These are phyloP conservation scores for Lordiphosa stackelbergi DNA, from an alignment of 1,140 invertebrate species.

Conservation along the genomic window DNA sequence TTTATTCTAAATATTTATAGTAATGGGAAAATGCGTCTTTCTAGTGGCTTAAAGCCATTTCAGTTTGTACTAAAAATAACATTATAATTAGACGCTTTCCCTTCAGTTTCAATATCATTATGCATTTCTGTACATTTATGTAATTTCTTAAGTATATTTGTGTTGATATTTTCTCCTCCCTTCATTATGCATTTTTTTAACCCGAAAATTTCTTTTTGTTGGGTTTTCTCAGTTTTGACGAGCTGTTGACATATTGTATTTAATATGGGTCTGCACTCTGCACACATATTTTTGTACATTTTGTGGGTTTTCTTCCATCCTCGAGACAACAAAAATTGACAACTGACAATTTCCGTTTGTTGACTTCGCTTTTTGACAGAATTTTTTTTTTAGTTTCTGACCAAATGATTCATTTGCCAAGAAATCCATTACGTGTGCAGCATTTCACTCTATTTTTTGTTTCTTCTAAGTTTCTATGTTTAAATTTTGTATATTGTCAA, in stretches of 20 bases:
- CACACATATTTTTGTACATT: not conserved
- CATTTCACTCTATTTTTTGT: slow-evolving; percentile 18
- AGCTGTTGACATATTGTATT: slow-evolving; percentile 67
- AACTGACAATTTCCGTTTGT: slow-evolving; percentile 71
- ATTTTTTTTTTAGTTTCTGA: slow-evolving; percentile 11
- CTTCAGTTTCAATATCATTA: no score
- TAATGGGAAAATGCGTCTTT: no score
- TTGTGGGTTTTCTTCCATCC: no score
- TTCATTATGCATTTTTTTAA: slow-evolving; percentile 15
- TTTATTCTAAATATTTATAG: no score
- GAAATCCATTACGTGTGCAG: slow-evolving; percentile 52
- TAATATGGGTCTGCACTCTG: slow-evolving; percentile 50
- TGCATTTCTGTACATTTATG: not conserved
- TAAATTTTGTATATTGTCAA: slow-evolving; percentile 19
- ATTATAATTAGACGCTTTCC: no score
- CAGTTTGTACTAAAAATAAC: no score
- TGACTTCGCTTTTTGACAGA: slow-evolving; percentile 29
- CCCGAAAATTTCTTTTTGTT: slow-evolving; percentile 18
- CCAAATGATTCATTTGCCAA: slow-evolving; percentile 58
- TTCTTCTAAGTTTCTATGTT: no score
- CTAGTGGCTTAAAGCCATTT: no score
- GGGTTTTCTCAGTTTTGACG: slow-evolving; percentile 39
- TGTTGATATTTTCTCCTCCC: slow-evolving; percentile 1
- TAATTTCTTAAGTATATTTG: not conserved
- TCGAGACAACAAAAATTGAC: slow-evolving; percentile 51